Evolutionary conservation across 2,797 vertebrate species (phyloP).

Genomic region (Cottoperca gobio): DNA sequence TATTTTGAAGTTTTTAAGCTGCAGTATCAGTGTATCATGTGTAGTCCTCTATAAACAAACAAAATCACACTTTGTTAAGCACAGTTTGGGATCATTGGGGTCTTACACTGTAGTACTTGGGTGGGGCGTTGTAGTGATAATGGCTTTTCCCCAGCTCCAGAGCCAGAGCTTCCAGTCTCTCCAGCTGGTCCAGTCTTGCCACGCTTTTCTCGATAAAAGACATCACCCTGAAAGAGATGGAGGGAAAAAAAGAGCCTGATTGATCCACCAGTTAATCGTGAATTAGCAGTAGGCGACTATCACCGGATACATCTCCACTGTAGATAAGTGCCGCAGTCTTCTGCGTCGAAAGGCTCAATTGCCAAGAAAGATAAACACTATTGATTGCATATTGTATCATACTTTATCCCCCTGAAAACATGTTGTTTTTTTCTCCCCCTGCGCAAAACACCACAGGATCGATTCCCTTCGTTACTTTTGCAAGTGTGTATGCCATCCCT

Average conservation of each 20-base stretch:
- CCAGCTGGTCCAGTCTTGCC: slow-evolving; percentile 84
- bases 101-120: slow-evolving; percentile 86
- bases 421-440: neutral
- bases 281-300: neutral
- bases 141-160: slow-evolving; percentile 86
- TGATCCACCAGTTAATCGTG: neutral
- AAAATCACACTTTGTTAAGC: slow-evolving; percentile 4
- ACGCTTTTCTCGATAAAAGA: slow-evolving; percentile 90
- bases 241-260: neutral
- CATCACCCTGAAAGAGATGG: slow-evolving; percentile 82
- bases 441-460: slow-evolving; percentile 8
- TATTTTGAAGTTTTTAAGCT: slow-evolving; percentile 12
- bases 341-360: slow-evolving; percentile 13
- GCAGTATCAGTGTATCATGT: neutral
- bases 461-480: slow-evolving; percentile 20
- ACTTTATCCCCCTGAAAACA: too few relatives aligned
- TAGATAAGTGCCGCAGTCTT: slow-evolving; percentile 3
- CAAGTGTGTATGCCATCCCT: slow-evolving; percentile 1
- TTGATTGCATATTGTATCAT: neutral
- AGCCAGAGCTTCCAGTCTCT: slow-evolving; percentile 83
- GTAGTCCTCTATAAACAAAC: neutral
- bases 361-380: neutral
- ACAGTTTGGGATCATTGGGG: neutral
- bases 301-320: neutral
- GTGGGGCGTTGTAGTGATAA: slow-evolving; percentile 86